These are phyloP conservation scores for Nasonia vitripennis DNA, from an alignment of 1,140 invertebrate species.

Conservation along the genomic window DNA sequence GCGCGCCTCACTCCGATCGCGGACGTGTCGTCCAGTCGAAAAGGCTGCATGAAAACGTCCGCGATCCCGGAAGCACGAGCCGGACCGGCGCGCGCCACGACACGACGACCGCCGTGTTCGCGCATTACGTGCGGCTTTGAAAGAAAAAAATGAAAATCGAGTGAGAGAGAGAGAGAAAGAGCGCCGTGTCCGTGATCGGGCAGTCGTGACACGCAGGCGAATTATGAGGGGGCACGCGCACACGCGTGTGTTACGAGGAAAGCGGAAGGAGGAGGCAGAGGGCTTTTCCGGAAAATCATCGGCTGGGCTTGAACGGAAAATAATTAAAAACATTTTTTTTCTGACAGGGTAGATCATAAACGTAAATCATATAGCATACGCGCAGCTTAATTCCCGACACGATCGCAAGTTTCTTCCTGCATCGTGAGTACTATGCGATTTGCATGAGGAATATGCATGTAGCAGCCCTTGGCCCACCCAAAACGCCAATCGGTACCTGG, in stretches of 20 bases:
- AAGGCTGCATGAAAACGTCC: constrained; percentile 18
- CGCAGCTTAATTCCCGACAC: neutral
- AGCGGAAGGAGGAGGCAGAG: neutral
- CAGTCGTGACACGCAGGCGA: constrained; percentile 43
- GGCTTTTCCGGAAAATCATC: neutral
- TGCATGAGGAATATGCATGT: neutral
- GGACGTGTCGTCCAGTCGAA: constrained; percentile 28
- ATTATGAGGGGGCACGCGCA: constrained; percentile 42
- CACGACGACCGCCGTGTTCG: constrained; percentile 39
- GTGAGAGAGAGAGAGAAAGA: neutral
- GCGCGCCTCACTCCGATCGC: constrained; percentile 5
- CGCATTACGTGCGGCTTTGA: constrained; percentile 46
- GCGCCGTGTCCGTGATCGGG: neutral
- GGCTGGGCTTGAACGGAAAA: neutral
- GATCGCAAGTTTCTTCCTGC: neutral
- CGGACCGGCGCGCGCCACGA: neutral
- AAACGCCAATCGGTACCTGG: constrained; percentile 18
- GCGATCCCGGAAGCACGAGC: constrained; percentile 32
- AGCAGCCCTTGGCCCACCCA: neutral
- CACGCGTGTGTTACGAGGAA: constrained; percentile 8
- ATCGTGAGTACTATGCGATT: neutral
- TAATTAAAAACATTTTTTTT: neutral
- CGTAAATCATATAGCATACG: neutral
- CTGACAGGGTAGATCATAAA: neutral
- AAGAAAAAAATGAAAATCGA: constrained; percentile 31